phyloP scores from a whole-genome alignment of 2,113 vertebrate species.

The Diadophis punctatus region DNA sequence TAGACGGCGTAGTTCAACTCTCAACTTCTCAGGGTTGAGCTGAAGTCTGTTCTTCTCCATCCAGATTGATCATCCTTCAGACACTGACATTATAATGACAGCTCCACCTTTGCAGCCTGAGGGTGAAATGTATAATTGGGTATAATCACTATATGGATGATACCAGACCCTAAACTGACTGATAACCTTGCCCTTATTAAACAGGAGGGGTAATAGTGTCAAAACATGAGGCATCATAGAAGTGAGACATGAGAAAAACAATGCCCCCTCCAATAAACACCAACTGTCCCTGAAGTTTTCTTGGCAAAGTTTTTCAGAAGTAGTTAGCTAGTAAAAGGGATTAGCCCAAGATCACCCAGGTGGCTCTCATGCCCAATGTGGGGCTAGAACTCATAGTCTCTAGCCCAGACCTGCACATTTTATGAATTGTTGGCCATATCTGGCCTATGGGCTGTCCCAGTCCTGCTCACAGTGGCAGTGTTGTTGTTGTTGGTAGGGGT shows the following conservation, averaged over 20 bases:
- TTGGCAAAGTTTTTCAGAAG: too few relatives aligned
- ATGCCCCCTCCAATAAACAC: not conserved
- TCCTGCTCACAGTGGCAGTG: too few relatives aligned
- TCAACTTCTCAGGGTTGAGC: not conserved
- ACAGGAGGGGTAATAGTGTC: not conserved
- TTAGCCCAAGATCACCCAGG: too few relatives aligned
- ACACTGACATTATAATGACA: not conserved
- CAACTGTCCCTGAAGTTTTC: constrained; percentile 31
- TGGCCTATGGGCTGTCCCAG: too few relatives aligned
- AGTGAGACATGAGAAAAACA: not conserved
- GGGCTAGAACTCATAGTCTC: too few relatives aligned
- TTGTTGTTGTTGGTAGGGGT: too few relatives aligned
- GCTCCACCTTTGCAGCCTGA: not conserved
- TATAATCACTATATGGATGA: not conserved
- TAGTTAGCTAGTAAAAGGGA: too few relatives aligned
- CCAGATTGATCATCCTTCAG: not conserved
- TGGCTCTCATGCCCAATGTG: too few relatives aligned
- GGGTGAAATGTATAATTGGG: not conserved
- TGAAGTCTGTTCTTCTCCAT: not conserved
- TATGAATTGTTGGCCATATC: too few relatives aligned
- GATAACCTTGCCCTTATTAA: not conserved
- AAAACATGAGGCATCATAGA: not conserved
- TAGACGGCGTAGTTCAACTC: too few relatives aligned
- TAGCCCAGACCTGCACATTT: too few relatives aligned
- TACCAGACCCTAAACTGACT: not conserved